Percentiles rank a stretch among this genome's conserved stretches.
Conservation (phyloP, 2,113 vertebrate species). For the Apodemus speciosus region DNA sequence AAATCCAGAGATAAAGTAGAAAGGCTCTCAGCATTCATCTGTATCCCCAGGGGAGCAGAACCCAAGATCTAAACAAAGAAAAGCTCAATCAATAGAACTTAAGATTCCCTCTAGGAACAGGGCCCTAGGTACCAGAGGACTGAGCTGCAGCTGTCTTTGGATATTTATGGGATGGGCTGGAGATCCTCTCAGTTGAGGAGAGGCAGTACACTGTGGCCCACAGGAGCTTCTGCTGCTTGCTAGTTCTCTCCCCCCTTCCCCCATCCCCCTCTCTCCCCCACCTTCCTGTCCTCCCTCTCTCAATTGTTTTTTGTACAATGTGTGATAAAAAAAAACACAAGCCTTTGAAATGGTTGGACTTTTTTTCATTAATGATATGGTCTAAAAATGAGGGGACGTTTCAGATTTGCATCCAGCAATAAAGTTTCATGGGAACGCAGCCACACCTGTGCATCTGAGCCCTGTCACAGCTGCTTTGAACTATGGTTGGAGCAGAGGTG, state of each 20-base stretch:
- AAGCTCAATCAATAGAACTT: slow-evolving; percentile 69
- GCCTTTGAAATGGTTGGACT: neutral
- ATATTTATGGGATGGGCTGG: slow-evolving; percentile 18
- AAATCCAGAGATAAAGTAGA: slow-evolving; percentile 72
- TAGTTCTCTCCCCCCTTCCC: no score
- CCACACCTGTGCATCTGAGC: neutral
- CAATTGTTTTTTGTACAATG: neutral
- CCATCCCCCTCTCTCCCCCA: no score
- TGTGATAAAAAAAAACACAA: neutral
- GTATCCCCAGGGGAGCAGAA: slow-evolving; percentile 71
- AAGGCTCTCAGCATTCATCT: slow-evolving; percentile 69
- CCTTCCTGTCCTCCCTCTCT: no score
- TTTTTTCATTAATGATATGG: neutral
- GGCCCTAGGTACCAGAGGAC: neutral
- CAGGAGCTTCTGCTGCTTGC: neutral
- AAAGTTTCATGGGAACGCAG: slow-evolving; percentile 15
- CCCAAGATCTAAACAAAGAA: slow-evolving; percentile 71
- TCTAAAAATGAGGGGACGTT: slow-evolving; percentile 12
- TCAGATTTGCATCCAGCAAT: slow-evolving; percentile 45
- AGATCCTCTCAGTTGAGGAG: neutral
- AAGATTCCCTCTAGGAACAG: slow-evolving; percentile 59
- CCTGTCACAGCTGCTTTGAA: neutral
- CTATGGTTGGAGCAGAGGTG: neutral
- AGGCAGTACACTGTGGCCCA: neutral
- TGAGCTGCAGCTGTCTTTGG: neutral